These are phyloP conservation scores for Monochamus saltuarius DNA, from an alignment of 1,140 invertebrate species.

Conservation along the genomic window DNA sequence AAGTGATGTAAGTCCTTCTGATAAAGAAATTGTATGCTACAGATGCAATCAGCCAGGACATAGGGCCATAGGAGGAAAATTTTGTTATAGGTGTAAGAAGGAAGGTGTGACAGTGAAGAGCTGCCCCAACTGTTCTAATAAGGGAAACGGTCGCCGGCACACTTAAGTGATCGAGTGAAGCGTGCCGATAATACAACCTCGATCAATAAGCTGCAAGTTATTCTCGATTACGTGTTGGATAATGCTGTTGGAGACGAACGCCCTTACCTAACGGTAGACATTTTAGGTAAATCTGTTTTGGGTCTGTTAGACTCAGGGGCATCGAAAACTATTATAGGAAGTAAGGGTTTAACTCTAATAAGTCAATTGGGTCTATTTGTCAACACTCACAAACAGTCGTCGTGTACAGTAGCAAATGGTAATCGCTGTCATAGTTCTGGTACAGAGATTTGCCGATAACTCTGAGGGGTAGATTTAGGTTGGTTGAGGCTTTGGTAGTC, in stretches of 20 bases:
- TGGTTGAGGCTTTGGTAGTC: conserved; percentile 27
- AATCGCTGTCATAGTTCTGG: conserved; percentile 22
- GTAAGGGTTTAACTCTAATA: neutral
- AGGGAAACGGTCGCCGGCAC: conserved; percentile 1
- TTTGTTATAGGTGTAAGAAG: conserved; percentile 10
- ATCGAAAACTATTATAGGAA: neutral
- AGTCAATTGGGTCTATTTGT: neutral
- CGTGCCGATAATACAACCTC: neutral
- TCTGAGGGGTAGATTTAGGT: conserved; percentile 1
- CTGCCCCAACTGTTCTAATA: neutral
- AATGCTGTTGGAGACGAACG: conserved; percentile 5
- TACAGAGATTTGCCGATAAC: conserved; percentile 15
- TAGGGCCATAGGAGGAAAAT: neutral
- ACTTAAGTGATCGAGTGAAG: neutral
- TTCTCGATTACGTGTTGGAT: neutral
- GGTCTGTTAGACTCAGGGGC: conserved; percentile 8
- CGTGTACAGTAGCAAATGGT: conserved; percentile 24
- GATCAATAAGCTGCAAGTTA: neutral
- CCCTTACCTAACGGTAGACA: conserved; percentile 1
- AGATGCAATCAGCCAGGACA: conserved; percentile 1
- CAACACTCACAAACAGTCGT: too few relatives aligned
- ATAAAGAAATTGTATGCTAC: neutral
- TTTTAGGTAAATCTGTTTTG: neutral
- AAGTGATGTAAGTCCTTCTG: neutral
- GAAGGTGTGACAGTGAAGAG: neutral